Conservation (phyloP, 2,113 vertebrate genomes). For the Cyprichromis sp. region DNA sequence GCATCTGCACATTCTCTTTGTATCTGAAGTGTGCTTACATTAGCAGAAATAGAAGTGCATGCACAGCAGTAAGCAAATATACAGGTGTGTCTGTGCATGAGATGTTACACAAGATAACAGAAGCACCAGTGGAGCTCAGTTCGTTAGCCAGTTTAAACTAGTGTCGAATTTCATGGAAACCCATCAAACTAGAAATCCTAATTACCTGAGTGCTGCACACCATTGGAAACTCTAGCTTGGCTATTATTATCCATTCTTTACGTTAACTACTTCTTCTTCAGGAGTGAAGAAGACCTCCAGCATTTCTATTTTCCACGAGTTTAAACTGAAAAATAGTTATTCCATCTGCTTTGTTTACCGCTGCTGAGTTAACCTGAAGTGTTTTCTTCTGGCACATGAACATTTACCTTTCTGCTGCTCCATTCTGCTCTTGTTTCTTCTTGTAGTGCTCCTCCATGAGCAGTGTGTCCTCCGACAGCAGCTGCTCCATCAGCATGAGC, state of each 20-base stretch:
- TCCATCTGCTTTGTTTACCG: background rate
- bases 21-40: slow-evolving; percentile 1
- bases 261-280: background rate
- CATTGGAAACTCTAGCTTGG: background rate
- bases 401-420: slow-evolving; percentile 45
- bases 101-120: slow-evolving; percentile 23
- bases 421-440: slow-evolving; percentile 64
- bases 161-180: slow-evolving; percentile 3
- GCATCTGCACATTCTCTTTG: background rate
- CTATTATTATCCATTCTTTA: background rate
- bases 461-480: slow-evolving; percentile 79
- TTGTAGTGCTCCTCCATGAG: slow-evolving; percentile 75
- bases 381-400: background rate
- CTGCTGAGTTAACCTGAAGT: background rate
- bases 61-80: slow-evolving; percentile 18
- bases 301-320: background rate
- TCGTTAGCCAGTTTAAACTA: background rate
- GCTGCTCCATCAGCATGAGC: slow-evolving; percentile 84
- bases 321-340: background rate
- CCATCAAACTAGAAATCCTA: background rate
- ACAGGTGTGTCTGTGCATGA: slow-evolving; percentile 6
- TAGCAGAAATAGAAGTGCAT: background rate
- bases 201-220: background rate
- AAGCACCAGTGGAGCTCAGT: background rate
- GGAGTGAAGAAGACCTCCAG: background rate